phyloP scores from a whole-genome alignment of 1,140 invertebrate genomes.

The Lepidurus couesii region DNA sequence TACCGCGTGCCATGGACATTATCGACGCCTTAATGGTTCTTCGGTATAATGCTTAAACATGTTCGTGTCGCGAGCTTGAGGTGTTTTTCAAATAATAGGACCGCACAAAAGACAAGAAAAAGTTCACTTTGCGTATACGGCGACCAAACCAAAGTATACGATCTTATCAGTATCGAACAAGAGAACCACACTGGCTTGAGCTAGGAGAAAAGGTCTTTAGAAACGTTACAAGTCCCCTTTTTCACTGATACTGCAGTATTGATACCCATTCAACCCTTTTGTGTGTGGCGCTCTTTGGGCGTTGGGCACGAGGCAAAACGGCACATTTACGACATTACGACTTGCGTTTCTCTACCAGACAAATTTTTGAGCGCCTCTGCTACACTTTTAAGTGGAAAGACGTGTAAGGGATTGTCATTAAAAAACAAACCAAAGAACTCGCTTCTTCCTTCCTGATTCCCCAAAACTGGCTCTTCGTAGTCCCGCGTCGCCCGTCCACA shows the following conservation, averaged over 20 bases:
- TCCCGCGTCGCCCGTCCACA: background rate
- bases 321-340: slow-evolving; percentile 13
- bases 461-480: background rate
- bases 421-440: background rate
- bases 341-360: slow-evolving; percentile 3
- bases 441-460: background rate
- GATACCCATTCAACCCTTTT: slow-evolving; percentile 4
- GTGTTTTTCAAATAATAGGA: background rate
- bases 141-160: background rate
- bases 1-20: background rate
- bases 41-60: background rate
- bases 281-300: slow-evolving; percentile 12
- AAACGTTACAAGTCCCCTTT: background rate
- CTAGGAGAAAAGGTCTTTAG: background rate
- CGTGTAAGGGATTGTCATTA: slow-evolving; percentile 3
- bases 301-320: slow-evolving; percentile 20
- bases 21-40: background rate
- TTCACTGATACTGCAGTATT: background rate
- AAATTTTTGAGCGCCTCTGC: slow-evolving; percentile 14
- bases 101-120: background rate
- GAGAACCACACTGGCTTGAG: slow-evolving; percentile 11
- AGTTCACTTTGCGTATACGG: background rate
- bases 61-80: slow-evolving; percentile 6
- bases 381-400: slow-evolving; percentile 15
- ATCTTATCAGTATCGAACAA: background rate